Conservation (phyloP, 2,888 invertebrate genomes). For the Miltochrista miniata region DNA sequence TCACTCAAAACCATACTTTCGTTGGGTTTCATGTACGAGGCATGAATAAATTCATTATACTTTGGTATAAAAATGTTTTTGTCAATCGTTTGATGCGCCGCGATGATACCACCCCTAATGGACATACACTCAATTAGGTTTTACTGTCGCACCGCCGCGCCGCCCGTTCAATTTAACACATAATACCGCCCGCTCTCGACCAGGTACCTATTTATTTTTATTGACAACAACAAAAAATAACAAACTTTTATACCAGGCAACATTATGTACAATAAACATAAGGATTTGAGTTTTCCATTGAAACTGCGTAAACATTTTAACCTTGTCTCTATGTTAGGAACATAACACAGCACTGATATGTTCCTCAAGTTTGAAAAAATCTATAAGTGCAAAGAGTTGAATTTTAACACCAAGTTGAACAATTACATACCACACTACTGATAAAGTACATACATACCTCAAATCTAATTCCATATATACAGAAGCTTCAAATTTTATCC, state of each 20-base stretch:
- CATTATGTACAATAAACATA: conserved; percentile 17
- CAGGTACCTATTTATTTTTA: conserved; percentile 74
- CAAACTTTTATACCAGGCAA: conserved; percentile 26
- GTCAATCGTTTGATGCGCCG: conserved; percentile 37
- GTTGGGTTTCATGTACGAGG: conserved; percentile 13
- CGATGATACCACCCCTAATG: conserved; percentile 59
- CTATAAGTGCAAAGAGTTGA: too few species aligned
- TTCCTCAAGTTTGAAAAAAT: too few species aligned
- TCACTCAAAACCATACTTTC: conserved; percentile 17
- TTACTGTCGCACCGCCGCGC: conserved; percentile 72
- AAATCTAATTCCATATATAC: too few species aligned
- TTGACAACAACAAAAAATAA: conserved; percentile 54
- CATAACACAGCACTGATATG: too few species aligned
- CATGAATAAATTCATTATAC: conserved; percentile 31
- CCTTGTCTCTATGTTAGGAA: too few species aligned
- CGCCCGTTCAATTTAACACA: conserved; percentile 68
- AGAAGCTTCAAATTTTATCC: too few species aligned
- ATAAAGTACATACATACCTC: too few species aligned
- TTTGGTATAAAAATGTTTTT: conserved; percentile 35
- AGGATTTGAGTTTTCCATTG: conserved; percentile 26
- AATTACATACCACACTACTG: too few species aligned
- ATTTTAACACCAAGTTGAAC: too few species aligned
- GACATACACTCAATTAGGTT: conserved; percentile 79
- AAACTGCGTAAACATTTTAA: too few species aligned
- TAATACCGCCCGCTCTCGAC: conserved; percentile 68